phyloP scores from a whole-genome alignment of 2,888 invertebrate species.

The Tenthredo distinguenda region DNA sequence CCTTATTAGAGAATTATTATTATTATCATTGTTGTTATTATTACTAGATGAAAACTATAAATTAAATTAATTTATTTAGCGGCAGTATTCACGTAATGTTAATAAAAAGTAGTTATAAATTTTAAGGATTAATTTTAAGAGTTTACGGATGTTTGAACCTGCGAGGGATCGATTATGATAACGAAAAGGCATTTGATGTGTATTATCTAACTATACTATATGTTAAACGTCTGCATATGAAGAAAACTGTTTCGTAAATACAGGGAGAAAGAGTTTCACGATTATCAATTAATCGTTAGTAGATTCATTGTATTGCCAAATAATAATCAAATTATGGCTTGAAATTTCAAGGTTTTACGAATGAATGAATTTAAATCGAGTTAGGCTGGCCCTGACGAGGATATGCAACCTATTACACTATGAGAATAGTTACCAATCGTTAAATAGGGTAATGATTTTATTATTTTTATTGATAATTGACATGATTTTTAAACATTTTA shows the following conservation, averaged over 20 bases:
- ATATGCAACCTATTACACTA: background rate
- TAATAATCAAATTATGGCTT: background rate
- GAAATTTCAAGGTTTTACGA: constrained; percentile 10
- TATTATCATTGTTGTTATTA: background rate
- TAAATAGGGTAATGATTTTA: background rate
- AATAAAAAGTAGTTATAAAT: background rate
- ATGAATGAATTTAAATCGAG: background rate
- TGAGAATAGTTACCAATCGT: background rate
- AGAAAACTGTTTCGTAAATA: background rate
- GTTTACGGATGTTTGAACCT: background rate
- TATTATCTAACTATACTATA: background rate
- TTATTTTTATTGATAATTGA: background rate
- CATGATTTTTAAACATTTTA: background rate
- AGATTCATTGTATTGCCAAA: background rate
- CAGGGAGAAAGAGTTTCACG: background rate
- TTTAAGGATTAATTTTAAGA: background rate
- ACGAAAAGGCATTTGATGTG: constrained; percentile 23
- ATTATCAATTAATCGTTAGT: background rate
- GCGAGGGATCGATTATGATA: background rate
- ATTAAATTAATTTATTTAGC: background rate
- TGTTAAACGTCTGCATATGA: background rate
- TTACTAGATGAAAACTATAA: background rate
- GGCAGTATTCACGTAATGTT: constrained; percentile 31
- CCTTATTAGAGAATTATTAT: background rate
- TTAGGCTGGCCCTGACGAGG: constrained; percentile 35